Conservation (phyloP, 2,888 invertebrate genomes). For the Habroteleia sp. region DNA sequence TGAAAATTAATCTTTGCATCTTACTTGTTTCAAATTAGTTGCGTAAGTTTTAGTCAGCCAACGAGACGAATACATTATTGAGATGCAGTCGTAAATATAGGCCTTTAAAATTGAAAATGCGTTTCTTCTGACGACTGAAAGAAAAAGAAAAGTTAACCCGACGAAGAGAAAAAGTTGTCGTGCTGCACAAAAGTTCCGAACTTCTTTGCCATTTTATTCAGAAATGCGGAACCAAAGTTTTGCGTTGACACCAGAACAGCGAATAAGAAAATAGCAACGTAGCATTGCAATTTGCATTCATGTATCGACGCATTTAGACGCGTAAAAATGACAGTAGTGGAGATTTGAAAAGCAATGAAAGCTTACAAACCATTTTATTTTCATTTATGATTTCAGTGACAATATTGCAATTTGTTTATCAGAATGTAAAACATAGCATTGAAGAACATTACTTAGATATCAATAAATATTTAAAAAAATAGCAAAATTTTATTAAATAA, state of each 20-base stretch:
- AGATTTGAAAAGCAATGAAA: not conserved
- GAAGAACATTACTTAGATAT: too few relatives aligned
- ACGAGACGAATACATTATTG: conserved; percentile 11
- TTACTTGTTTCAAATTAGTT: not conserved
- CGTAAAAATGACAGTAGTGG: conserved; percentile 4
- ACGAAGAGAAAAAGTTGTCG: conserved; percentile 12
- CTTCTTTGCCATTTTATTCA: conserved; percentile 26
- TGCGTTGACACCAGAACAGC: conserved; percentile 11
- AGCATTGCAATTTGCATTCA: conserved; percentile 25
- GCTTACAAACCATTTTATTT: too few relatives aligned
- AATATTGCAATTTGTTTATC: too few relatives aligned
- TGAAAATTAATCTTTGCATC: conserved; percentile 1
- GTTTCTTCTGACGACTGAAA: conserved; percentile 1
- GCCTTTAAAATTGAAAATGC: conserved; percentile 29
- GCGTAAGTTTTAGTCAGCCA: not conserved
- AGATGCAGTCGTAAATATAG: conserved; percentile 7
- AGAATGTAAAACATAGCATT: too few relatives aligned
- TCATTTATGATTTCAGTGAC: too few relatives aligned
- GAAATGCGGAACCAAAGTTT: conserved; percentile 34
- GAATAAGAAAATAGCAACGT: conserved; percentile 19
- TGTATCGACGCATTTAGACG: conserved; percentile 13
- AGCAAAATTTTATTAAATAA: too few relatives aligned
- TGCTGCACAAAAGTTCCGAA: conserved; percentile 31
- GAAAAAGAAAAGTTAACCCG: conserved; percentile 8
- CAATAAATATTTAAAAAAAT: too few relatives aligned